These are phyloP conservation scores for Leucoraja ocellata DNA, from an alignment of 2,797 vertebrate species.

Conservation along the genomic window DNA sequence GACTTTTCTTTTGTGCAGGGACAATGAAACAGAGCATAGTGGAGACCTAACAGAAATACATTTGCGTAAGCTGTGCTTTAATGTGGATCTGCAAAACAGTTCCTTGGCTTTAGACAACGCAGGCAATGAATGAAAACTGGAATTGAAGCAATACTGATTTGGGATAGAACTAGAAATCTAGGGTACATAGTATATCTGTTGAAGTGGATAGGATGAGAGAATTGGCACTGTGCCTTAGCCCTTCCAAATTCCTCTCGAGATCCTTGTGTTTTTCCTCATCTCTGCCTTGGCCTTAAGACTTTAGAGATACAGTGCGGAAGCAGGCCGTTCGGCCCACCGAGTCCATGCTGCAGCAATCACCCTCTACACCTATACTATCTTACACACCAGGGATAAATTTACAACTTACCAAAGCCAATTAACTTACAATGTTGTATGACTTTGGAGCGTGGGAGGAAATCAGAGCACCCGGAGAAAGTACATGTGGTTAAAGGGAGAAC, in stretches of 20 bases:
- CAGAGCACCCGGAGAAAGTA: too few relatives aligned
- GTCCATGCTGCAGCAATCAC: too few relatives aligned
- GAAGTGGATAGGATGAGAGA: background rate
- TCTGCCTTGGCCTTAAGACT: background rate
- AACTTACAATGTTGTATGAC: too few relatives aligned
- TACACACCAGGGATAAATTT: too few relatives aligned
- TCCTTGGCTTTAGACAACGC: background rate
- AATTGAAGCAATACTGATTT: background rate
- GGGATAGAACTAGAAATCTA: background rate
- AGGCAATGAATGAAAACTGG: background rate
- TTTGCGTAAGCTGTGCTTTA: background rate
- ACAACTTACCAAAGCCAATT: too few relatives aligned
- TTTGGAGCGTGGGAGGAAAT: too few relatives aligned
- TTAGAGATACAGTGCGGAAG: too few relatives aligned
- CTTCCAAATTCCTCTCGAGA: background rate
- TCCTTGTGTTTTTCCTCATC: too few relatives aligned
- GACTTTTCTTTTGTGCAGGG: background rate
- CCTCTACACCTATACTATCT: too few relatives aligned
- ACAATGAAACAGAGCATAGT: background rate
- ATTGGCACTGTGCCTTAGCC: background rate
- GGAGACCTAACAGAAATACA: background rate
- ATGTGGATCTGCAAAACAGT: background rate
- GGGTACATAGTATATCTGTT: background rate
- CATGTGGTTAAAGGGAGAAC: too few relatives aligned
- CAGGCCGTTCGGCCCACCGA: too few relatives aligned